phyloP scores from a whole-genome alignment of 2,797 vertebrate species.

The Smutsia gigantea region DNA sequence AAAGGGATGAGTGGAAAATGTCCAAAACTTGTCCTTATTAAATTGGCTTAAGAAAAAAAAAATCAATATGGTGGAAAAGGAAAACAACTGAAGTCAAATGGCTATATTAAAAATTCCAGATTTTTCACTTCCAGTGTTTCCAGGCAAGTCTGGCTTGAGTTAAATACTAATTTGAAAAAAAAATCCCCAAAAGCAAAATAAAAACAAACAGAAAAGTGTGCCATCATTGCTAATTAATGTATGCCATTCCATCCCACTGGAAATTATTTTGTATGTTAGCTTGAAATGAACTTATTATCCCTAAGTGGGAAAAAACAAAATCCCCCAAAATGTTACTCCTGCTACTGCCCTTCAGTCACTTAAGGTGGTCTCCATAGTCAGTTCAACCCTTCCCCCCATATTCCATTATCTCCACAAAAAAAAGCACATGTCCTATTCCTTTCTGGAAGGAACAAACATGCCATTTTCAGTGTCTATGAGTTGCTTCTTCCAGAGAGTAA shows the following conservation, averaged over 20 bases:
- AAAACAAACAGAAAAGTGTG: not conserved
- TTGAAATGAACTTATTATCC: not conserved
- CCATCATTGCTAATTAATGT: not conserved
- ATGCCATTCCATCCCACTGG: not conserved
- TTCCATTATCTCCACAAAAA: not conserved
- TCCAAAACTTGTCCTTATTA: not conserved
- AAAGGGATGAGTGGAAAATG: not conserved
- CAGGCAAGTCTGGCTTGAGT: not conserved
- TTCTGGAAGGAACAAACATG: not conserved
- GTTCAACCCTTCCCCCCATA: not conserved
- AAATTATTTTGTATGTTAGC: not conserved
- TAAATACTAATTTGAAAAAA: not conserved
- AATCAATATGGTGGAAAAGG: not conserved
- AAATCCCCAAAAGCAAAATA: not conserved
- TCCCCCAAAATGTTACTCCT: not conserved
- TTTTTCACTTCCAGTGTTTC: not conserved
- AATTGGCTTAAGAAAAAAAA: not conserved
- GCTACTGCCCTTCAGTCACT: not conserved
- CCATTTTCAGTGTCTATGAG: constrained; percentile 19
- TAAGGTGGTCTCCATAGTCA: not conserved
- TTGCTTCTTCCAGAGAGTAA: constrained; percentile 53
- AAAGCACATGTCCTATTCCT: not conserved
- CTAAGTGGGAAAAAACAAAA: not conserved
- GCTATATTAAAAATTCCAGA: not conserved
- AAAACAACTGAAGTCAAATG: not conserved